Conservation (phyloP, 1,140 invertebrate species). For the Drosophila sturtevanti region DNA sequence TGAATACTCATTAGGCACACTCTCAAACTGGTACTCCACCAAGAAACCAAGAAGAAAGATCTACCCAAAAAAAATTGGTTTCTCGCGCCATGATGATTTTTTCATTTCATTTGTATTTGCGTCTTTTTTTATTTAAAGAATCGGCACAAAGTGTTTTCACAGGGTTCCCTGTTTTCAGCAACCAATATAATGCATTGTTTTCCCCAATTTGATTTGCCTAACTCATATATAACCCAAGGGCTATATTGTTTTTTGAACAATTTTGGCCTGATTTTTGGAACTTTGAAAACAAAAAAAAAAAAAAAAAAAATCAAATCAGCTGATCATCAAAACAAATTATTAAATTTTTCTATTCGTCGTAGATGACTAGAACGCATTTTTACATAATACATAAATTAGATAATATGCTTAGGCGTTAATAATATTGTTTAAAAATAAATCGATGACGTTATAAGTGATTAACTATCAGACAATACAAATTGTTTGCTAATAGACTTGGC, state of each 20-base stretch:
- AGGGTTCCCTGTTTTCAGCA: conserved; percentile 19
- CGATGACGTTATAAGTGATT: conserved; percentile 76
- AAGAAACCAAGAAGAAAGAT: conserved; percentile 24
- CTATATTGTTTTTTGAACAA: not conserved
- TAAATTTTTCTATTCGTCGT: not conserved
- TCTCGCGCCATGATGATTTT: conserved; percentile 71
- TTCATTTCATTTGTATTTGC: conserved; percentile 59
- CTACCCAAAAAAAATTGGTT: conserved; percentile 36
- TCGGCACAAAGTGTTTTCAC: conserved; percentile 57
- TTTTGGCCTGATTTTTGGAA: conserved; percentile 21
- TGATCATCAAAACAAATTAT: conserved; percentile 11
- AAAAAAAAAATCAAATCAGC: conserved; percentile 47
- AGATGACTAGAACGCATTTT: conserved; percentile 42
- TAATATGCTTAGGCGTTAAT: conserved; percentile 70
- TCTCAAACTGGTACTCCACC: conserved; percentile 45
- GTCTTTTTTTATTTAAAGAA: conserved; percentile 31
- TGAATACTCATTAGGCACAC: conserved; percentile 79
- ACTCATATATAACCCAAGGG: conserved; percentile 24
- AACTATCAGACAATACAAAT: conserved; percentile 79
- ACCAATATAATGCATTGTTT: conserved; percentile 49
- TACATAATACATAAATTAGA: conserved; percentile 54
- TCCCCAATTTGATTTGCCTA: conserved; percentile 45
- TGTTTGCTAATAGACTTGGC: conserved; percentile 72
- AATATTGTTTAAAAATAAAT: conserved; percentile 76
- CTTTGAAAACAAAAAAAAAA: not conserved